Evolutionary conservation across 2,888 invertebrate species (phyloP), one percentile per base, ranked within the genome.

Genomic region (Agrochola circellaris): DNA sequence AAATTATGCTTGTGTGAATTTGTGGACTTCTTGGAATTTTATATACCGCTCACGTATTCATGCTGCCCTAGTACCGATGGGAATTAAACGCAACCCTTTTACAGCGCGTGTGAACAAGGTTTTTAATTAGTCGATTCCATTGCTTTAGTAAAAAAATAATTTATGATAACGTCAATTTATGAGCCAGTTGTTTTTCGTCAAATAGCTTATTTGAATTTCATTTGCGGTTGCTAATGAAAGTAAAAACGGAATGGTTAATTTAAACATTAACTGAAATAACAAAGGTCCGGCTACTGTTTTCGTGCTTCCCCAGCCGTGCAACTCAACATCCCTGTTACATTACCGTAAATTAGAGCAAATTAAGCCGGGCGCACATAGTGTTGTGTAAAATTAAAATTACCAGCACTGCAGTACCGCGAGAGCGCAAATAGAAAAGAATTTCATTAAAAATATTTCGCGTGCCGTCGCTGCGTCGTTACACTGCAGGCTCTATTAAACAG

Each of bases 381-480:
- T 83, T 87, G 86, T 86, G 82, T 82, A 81, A 89, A 90, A 90
- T 91, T 90, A 88, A 89, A 92, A 91, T 89, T 88, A 89, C 86
- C 79, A 73, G 86, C 83, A 81, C 79, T 87, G 87, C 86, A 82
- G 83, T 51, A 70, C 82, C 75, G 83, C 81, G 78, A 72, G 82
- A 72, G 73, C 79, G 83, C 82, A 87, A 84, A 87, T 82, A 84
- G 85, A 86, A 90, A 91, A 91, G 88, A 91, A 91, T 93, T 92
- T 93, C 87, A 92, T 91, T 93, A 90, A 91, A 91, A 93, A 92
- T 92, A 92, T 92, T 92, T 89, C 82, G 86, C 90, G 77, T 85
- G 82, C 88, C 86, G 65, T 75, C 73, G 79, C 76, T 82, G 79
- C 86, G 79, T 82, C 85, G 83, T 88, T 88, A 86, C 84, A 85